Conservation (phyloP, 37 sponge, comb jelly and placozoan genomes). For the Hexactinellida sp. region DNA sequence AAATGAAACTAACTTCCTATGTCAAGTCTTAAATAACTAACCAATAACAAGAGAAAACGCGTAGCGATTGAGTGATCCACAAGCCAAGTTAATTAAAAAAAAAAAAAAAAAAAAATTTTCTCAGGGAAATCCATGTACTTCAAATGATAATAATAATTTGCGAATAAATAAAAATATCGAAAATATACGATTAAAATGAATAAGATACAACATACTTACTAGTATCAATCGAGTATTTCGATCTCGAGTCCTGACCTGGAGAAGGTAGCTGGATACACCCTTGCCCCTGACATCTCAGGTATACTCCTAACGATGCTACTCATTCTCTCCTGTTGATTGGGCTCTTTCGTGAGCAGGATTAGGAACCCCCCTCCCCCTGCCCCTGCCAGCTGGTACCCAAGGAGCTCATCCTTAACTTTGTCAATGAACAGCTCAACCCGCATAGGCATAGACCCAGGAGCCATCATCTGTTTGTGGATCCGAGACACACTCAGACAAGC, state of each 20-base stretch:
- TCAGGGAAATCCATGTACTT: background rate
- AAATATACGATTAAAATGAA: background rate
- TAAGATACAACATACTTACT: too few species aligned
- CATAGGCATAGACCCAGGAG: conserved; percentile 35
- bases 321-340: conserved; percentile 20
- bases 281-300: conserved; percentile 19
- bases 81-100: background rate
- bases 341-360: conserved; percentile 28
- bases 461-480: conserved; percentile 62
- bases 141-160: background rate
- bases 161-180: background rate
- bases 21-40: too few species aligned
- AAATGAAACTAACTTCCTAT: too few species aligned
- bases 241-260: background rate
- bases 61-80: background rate
- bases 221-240: background rate
- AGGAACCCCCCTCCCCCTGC: conserved; percentile 79
- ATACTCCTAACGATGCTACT: conserved; percentile 24
- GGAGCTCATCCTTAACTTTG: conserved; percentile 14
- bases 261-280: background rate
- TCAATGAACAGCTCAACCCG: conserved; percentile 9
- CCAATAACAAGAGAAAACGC: too few species aligned
- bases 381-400: conserved; percentile 51
- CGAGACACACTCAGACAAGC: conserved; percentile 26
- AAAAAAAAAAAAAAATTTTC: background rate